A percentile compares a stretch with the other conserved stretches of the same genome.
These are phyloP conservation scores for Hirtodrosophila cameraria DNA, from an alignment of 2,888 invertebrate species.

Conservation along the genomic window DNA sequence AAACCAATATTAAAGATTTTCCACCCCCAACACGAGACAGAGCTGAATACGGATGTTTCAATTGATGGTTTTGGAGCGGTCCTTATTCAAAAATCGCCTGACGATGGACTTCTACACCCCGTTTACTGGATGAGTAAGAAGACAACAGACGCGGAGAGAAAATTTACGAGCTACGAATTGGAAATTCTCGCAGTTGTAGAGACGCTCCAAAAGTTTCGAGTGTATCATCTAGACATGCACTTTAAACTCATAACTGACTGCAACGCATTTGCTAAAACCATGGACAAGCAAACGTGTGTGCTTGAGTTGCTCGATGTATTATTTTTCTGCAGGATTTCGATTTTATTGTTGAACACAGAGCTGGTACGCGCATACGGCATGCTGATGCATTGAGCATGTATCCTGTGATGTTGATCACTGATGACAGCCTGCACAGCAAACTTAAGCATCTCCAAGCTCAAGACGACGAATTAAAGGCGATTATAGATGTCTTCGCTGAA, in stretches of 20 bases:
- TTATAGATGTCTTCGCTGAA: constrained; percentile 29
- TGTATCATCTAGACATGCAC: neutral
- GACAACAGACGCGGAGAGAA: neutral
- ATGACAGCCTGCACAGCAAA: constrained; percentile 6
- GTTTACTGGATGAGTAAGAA: too few species aligned
- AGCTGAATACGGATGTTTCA: constrained; percentile 9
- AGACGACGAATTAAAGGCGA: constrained; percentile 41
- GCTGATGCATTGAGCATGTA: constrained; percentile 33
- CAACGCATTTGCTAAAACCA: neutral
- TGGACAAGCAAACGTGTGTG: neutral
- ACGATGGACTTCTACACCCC: neutral
- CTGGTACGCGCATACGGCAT: constrained; percentile 10
- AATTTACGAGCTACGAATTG: neutral
- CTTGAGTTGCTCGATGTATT: constrained; percentile 5
- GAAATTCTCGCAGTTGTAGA: neutral
- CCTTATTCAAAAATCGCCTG: neutral
- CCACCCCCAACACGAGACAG: constrained; percentile 1
- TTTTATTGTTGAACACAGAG: neutral
- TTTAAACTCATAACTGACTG: neutral
- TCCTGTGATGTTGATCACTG: constrained; percentile 28
- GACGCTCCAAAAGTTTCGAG: too few species aligned
- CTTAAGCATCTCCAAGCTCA: constrained; percentile 27
- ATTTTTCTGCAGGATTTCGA: constrained; percentile 6
- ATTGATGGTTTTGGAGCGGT: constrained; percentile 5
- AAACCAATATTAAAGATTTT: constrained; percentile 5